phyloP scores from a whole-genome alignment of 2,888 invertebrate genomes.

The Drosophila siamana region DNA sequence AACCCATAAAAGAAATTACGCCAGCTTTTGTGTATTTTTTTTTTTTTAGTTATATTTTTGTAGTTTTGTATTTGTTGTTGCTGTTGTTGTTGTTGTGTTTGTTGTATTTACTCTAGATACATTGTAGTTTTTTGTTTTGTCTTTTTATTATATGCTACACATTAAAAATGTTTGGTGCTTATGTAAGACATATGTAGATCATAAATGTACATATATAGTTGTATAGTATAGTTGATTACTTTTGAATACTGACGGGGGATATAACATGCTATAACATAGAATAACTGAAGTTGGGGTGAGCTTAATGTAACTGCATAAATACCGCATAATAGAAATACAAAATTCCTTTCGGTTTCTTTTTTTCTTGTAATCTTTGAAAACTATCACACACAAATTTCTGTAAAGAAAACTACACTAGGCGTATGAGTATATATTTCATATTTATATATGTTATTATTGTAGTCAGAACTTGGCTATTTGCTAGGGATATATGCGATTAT shows the following conservation, averaged over 20 bases:
- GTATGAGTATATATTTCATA: constrained; percentile 26
- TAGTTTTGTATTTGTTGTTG: constrained; percentile 5
- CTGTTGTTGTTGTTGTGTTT: constrained; percentile 40
- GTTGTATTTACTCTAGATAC: constrained; percentile 72
- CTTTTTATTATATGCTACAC: constrained; percentile 68
- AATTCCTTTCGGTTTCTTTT: too few relatives aligned
- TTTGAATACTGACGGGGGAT: constrained; percentile 61
- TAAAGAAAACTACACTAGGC: constrained; percentile 62
- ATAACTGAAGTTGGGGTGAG: not conserved
- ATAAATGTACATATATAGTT: constrained; percentile 31
- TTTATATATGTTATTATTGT: not conserved
- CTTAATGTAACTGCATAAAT: not conserved
- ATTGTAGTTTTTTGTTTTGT: constrained; percentile 36
- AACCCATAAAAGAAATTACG: constrained; percentile 72
- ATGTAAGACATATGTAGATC: constrained; percentile 62
- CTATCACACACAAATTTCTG: constrained; percentile 73
- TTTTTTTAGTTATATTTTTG: constrained; percentile 29
- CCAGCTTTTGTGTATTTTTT: constrained; percentile 43
- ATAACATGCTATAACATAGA: constrained; percentile 18
- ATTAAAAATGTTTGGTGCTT: constrained; percentile 79
- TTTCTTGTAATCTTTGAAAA: constrained; percentile 75
- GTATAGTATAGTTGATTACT: constrained; percentile 15
- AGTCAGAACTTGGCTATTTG: constrained; percentile 6
- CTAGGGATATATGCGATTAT: constrained; percentile 18
- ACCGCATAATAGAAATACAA: constrained; percentile 24